Evolutionary conservation across 2,888 invertebrate species (phyloP), one percentile per base, ranked within the genome.

Genomic region (Papilio protenor): DNA sequence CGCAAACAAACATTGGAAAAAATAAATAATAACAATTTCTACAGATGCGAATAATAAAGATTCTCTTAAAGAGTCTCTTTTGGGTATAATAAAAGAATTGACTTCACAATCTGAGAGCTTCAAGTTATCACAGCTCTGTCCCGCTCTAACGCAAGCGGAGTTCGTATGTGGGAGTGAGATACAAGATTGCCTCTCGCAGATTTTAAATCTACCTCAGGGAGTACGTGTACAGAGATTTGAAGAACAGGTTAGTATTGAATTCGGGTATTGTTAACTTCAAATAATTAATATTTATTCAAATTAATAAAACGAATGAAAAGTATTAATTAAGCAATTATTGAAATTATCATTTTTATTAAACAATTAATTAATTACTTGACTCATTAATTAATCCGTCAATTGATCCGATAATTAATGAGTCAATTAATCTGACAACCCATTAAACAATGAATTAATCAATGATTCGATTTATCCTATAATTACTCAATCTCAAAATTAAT

Each of bases 101-200:
- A 73, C 14, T 1, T 59, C 49, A 0, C 81, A 84, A n/a, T 47
- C 82, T 1, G 64, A 75, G 76, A 75, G 75, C 0, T 81, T 90
- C 0, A 84, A 83, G 0, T 80, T 91, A 27, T 83, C 87, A 0
- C 89, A 89, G 75, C 83, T 92, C 57, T 92, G 91, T 79, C 90
- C 91, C 27, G 76, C 83, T 59, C 83, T 92, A 1, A 77, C 84
- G 8, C 78, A 52, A 0, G 70, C 81, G 33, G 71, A 69, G 18
- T 40, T 47, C 5, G 76, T 61, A 75, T 33, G 79, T 55, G 79
- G 3, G 81, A 82, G 57, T 72, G 80, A 59, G 82, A 84, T 76
- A 75, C 79, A 52, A 77, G 55, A 57, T 0, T 77, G 81, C n/a
- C 79, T 89, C 1, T 84, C 82, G 2, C 83, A 79, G 6, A 75